Conservation (phyloP, 2,113 vertebrate species). For the Sorex araneus region DNA sequence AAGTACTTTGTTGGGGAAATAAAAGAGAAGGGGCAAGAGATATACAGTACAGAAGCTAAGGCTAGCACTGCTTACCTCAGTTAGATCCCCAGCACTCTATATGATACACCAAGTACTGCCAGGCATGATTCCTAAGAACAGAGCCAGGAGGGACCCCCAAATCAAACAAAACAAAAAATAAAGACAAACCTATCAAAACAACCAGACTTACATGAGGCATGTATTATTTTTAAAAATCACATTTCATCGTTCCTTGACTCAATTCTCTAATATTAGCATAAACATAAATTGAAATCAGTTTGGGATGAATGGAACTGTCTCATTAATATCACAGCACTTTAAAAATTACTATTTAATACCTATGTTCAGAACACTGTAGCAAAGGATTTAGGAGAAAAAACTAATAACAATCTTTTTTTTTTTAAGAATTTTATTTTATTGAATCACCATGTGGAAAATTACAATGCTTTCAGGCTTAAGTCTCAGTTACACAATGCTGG, state of each 20-base stretch:
- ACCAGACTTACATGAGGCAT: conserved; percentile 23
- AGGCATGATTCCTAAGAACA: too few species aligned
- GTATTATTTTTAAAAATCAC: conserved; percentile 69
- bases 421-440: too few species aligned
- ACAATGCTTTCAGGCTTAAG: too few species aligned
- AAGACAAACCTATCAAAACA: conserved; percentile 52
- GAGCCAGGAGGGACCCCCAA: too few species aligned
- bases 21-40: neutral
- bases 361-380: neutral
- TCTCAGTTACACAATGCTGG: too few species aligned
- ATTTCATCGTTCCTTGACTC: conserved; percentile 41
- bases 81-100: too few species aligned
- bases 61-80: too few species aligned
- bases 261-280: conserved; percentile 9
- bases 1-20: conserved; percentile 47
- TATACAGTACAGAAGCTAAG: too few species aligned
- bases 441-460: too few species aligned
- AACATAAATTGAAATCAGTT: conserved; percentile 5
- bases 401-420: conserved; percentile 4
- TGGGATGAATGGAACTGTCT: conserved; percentile 1
- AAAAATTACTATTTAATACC: neutral
- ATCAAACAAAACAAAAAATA: neutral
- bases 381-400: conserved; percentile 30
- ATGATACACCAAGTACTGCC: too few species aligned
- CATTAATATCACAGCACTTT: neutral